Conservation (phyloP, 1,140 invertebrate genomes). For the Asbolus verrucosus region DNA sequence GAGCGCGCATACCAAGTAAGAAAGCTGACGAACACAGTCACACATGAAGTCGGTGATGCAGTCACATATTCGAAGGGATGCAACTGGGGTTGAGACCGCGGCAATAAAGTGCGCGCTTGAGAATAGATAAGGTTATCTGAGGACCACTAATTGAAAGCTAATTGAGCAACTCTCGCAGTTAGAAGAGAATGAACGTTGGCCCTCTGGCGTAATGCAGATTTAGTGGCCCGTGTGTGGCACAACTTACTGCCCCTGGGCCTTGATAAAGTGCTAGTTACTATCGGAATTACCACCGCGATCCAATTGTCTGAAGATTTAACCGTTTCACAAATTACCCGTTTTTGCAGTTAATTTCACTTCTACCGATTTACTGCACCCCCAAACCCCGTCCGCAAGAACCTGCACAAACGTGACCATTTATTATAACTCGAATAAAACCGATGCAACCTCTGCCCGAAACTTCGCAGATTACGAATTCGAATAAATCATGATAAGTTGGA, state of each 20-base stretch:
- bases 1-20: conserved; percentile 52
- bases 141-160: conserved; percentile 64
- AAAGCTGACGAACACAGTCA: conserved; percentile 27
- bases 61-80: conserved; percentile 44
- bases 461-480: no score
- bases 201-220: conserved; percentile 62
- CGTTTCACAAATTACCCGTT: conserved; percentile 62
- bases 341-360: conserved; percentile 59
- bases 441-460: no score
- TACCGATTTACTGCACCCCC: conserved; percentile 58
- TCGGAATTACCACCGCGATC: conserved; percentile 50
- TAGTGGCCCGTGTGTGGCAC: conserved; percentile 56
- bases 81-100: conserved; percentile 41
- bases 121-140: conserved; percentile 62
- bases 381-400: conserved; percentile 50
- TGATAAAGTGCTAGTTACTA: conserved; percentile 60
- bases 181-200: conserved; percentile 54
- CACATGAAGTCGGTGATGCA: conserved; percentile 26
- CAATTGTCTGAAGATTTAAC: conserved; percentile 60
- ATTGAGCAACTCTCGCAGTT: conserved; percentile 62
- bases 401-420: conserved; percentile 45
- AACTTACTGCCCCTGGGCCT: conserved; percentile 54
- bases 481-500: no score
- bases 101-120: conserved; percentile 58
- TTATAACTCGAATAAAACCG: no score